Percentiles rank a stretch among this genome's conserved stretches.
These are phyloP conservation scores for Prostheceraeus crozeri DNA, from an alignment of 2,888 invertebrate species.

Conservation along the genomic window DNA sequence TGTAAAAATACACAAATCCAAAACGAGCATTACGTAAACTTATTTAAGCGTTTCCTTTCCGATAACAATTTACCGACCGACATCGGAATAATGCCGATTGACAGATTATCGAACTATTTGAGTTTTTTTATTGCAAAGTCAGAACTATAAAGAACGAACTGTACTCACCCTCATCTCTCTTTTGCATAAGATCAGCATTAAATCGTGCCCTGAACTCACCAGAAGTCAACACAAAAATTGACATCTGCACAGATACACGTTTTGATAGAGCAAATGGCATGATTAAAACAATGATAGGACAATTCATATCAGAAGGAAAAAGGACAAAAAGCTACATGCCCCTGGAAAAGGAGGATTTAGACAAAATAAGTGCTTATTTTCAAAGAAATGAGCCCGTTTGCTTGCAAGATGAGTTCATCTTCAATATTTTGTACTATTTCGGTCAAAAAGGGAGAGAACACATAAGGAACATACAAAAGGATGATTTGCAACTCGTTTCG, in stretches of 20 bases:
- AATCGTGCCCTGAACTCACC: neutral
- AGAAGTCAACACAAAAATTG: neutral
- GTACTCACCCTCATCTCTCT: neutral
- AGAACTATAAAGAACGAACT: conserved; percentile 1
- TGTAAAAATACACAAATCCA: no score
- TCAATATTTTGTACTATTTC: conserved; percentile 13
- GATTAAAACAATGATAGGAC: neutral
- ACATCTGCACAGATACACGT: neutral
- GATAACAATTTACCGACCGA: no score
- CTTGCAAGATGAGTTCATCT: conserved; percentile 18
- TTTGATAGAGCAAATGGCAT: conserved; percentile 17
- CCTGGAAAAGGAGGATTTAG: conserved; percentile 5
- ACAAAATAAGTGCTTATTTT: neutral
- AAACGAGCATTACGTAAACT: no score
- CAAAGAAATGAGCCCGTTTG: neutral
- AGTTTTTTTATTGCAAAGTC: neutral
- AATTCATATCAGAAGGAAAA: neutral
- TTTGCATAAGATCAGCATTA: no score
- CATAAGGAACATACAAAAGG: neutral
- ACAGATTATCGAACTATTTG: no score
- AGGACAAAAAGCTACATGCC: neutral
- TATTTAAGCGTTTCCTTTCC: no score
- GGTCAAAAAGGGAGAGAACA: neutral
- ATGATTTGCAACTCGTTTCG: neutral
- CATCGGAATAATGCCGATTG: no score